phyloP scores from a whole-genome alignment of 2,113 vertebrate species.

The Oncorhynchus nerka region DNA sequence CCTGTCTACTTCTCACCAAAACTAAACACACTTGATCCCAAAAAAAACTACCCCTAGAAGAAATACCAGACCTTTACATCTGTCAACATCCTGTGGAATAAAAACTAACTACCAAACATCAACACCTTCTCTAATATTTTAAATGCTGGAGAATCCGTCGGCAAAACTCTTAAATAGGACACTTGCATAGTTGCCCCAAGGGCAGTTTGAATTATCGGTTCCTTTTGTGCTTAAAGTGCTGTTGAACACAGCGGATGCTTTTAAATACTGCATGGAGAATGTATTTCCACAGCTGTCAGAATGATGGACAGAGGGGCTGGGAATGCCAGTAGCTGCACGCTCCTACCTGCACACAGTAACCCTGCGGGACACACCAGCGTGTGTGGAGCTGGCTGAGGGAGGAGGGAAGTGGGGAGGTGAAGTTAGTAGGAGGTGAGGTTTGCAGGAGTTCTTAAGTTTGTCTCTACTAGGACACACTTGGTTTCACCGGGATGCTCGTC shows the following conservation, averaged over 20 bases:
- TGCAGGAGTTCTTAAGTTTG: slow-evolving; percentile 97
- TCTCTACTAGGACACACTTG: slow-evolving; percentile 91
- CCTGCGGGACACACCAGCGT: slow-evolving; percentile 30
- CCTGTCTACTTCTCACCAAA: neutral
- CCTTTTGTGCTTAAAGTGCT: slow-evolving; percentile 50
- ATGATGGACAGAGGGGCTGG: slow-evolving; percentile 84
- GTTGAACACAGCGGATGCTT: slow-evolving; percentile 49
- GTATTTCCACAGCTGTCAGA: slow-evolving; percentile 90
- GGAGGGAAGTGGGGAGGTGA: slow-evolving; percentile 78
- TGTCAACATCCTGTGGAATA: no score
- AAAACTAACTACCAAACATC: no score
- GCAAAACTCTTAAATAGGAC: slow-evolving; percentile 27
- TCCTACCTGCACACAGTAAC: slow-evolving; percentile 87
- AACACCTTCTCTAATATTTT: neutral
- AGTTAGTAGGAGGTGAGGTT: slow-evolving; percentile 89
- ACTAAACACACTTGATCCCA: neutral
- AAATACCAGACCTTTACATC: neutral
- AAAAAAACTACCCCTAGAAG: neutral
- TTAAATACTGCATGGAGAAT: slow-evolving; percentile 84
- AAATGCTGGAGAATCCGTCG: neutral
- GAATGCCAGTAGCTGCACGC: slow-evolving; percentile 74
- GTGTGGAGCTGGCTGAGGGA: neutral
- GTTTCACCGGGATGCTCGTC: slow-evolving; percentile 89
- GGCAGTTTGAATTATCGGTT: slow-evolving; percentile 16
- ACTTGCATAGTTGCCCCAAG: neutral